Percentiles rank a stretch among this genome's conserved stretches.
Conservation (phyloP, 2,797 vertebrate species). For the Lophius americanus region DNA sequence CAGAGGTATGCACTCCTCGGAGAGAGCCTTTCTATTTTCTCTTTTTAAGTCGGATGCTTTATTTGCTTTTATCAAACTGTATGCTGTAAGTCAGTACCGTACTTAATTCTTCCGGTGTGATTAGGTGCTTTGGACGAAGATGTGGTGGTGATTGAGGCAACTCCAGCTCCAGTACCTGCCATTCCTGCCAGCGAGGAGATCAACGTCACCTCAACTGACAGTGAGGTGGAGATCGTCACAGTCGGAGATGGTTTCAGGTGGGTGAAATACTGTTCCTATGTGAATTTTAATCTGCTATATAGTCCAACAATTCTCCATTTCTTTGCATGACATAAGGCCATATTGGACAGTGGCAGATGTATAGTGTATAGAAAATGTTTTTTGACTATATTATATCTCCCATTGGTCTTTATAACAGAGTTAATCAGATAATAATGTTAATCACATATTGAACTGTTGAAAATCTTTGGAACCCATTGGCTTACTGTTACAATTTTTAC, state of each 20-base stretch:
- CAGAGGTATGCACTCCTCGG: too few species aligned
- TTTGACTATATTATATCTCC: too few species aligned
- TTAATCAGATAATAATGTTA: not conserved
- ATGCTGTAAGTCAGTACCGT: not conserved
- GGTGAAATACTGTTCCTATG: slow-evolving; percentile 1
- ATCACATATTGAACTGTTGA: not conserved
- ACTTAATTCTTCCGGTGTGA: slow-evolving; percentile 22
- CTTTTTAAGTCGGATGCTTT: not conserved
- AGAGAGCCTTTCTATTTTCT: too few species aligned
- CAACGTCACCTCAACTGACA: slow-evolving; percentile 98
- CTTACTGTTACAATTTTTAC: slow-evolving; percentile 1
- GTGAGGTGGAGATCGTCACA: slow-evolving; percentile 98
- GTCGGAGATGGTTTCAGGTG: slow-evolving; percentile 97
- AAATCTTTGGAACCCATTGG: slow-evolving; percentile 21
- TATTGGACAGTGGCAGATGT: not conserved
- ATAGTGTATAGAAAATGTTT: not conserved
- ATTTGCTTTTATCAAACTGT: not conserved
- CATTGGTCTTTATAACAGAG: not conserved
- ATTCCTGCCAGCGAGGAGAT: slow-evolving; percentile 98
- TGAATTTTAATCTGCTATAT: not conserved
- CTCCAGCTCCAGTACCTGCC: slow-evolving; percentile 91
- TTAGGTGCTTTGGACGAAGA: slow-evolving; percentile 96
- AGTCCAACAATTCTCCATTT: not conserved
- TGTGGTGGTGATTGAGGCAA: slow-evolving; percentile 97
- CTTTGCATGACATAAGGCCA: not conserved